Base-by-base conservation (phyloP, 2,888 invertebrate species). In the Spisula solida region DNA sequence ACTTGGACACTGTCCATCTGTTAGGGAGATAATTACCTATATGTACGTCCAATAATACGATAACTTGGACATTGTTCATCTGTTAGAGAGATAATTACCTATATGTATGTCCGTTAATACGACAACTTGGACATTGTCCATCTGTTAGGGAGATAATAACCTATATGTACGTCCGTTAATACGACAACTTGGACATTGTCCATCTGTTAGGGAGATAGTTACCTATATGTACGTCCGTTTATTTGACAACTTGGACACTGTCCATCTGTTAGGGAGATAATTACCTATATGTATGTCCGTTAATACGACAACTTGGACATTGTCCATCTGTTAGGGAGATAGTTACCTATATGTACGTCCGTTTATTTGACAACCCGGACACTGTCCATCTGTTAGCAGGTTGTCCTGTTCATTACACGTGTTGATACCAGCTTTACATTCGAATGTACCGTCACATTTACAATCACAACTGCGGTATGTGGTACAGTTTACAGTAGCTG, bases 361-460 rank as follows among this genome's bases (percentile, higher is more conserved):
- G 0, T 86, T 89, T 48, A 88, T 80, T 0, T 86, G 80, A 83
- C 91, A 91, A 34, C 88, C 87, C n/a, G 86, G 51, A 70, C 90
- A 92, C 12, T 81, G 81, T 41, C 87, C 86, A 10, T 88, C 92
- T 5, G 88, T 86, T 4, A 89, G 87, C 31, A 85, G 86, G 60
- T 92, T 89, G 16, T 88, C 88, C 18, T 89, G 83, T 31, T 81
- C 80, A 25, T 85, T 82, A 31, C 92, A 88, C 34, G 81, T 90
- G 83, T 88, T 89, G 16, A 81, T 48, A 4, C 91, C 90, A 8
- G 90, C 92, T 0, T 93, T 92, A 82, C 95, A 95, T 51, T 86
- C 83, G 93, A 94, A 95, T 8, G 93, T 87, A 14, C 95, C 95
- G 85, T 95, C 95, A 88, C 95, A 95, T 47, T 92, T 92, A 86